phyloP scores from a whole-genome alignment of 2,113 vertebrate genomes.

The Thamnaconus septentrionalis region DNA sequence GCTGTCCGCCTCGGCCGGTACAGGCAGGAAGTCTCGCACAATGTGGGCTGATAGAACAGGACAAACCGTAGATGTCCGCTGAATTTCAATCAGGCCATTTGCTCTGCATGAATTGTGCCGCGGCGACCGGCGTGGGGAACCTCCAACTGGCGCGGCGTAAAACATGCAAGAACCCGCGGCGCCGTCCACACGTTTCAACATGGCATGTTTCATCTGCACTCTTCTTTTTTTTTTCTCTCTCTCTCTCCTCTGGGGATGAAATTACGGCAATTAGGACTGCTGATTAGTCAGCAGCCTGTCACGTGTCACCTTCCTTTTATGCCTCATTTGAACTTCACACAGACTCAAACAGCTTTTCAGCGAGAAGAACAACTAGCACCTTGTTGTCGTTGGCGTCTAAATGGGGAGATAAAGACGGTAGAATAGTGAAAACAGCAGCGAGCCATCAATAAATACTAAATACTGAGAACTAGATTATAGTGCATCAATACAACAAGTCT shows the following conservation, averaged over 20 bases:
- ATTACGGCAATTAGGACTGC: background rate
- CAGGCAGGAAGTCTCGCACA: slow-evolving; percentile 35
- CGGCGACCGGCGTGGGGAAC: slow-evolving; percentile 3
- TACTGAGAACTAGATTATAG: no score
- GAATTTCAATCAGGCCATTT: slow-evolving; percentile 48
- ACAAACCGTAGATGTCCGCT: slow-evolving; percentile 16
- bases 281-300: slow-evolving; percentile 1
- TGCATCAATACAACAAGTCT: no score
- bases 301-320: background rate
- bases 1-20: slow-evolving; percentile 37
- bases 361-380: no score
- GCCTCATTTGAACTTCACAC: no score
- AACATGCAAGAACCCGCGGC: slow-evolving; percentile 11
- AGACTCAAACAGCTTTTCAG: no score
- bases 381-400: no score
- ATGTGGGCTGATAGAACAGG: slow-evolving; percentile 19
- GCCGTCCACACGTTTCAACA: background rate
- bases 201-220: no score
- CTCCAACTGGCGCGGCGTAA: slow-evolving; percentile 8
- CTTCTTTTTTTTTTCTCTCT: no score
- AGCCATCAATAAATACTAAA: no score
- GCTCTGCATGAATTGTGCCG: slow-evolving; percentile 20
- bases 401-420: no score
- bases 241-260: no score
- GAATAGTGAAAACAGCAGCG: no score